These are phyloP conservation scores for Trachymyrmex septentrionalis DNA, from an alignment of 1,140 invertebrate species.

Conservation along the genomic window DNA sequence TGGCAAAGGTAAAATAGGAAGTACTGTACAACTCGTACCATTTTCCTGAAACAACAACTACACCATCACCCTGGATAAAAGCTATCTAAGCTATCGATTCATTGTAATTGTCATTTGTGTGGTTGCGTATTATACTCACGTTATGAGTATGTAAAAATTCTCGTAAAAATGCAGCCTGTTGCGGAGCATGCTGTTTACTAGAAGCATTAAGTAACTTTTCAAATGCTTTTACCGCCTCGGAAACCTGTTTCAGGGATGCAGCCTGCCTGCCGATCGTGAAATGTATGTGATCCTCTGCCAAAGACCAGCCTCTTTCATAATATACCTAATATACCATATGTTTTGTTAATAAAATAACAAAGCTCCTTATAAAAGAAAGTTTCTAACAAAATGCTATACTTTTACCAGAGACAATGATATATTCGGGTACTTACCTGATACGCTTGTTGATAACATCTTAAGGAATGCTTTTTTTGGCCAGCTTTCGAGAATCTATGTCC, in stretches of 20 bases:
- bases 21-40: slow-evolving; percentile 84
- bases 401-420: background rate
- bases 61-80: background rate
- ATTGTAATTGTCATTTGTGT: background rate
- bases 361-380: background rate
- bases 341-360: background rate
- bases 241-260: slow-evolving; percentile 91
- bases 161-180: slow-evolving; percentile 94
- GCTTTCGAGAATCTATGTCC: slow-evolving; percentile 97
- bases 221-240: slow-evolving; percentile 93
- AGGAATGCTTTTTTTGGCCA: slow-evolving; percentile 95
- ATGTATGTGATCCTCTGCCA: slow-evolving; percentile 98
- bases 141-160: slow-evolving; percentile 95
- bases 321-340: slow-evolving; percentile 89
- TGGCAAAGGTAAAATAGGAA: slow-evolving; percentile 90
- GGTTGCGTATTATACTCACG: slow-evolving; percentile 86
- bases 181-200: slow-evolving; percentile 91
- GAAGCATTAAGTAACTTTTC: slow-evolving; percentile 92
- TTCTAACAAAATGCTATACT: background rate
- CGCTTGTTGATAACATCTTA: slow-evolving; percentile 96
- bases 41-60: slow-evolving; percentile 87
- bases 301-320: slow-evolving; percentile 93
- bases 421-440: slow-evolving; percentile 89
- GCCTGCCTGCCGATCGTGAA: slow-evolving; percentile 97
- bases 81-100: background rate